These are phyloP conservation scores for Harlomillsia oculata DNA, from an alignment of 1,140 invertebrate species.

Conservation along the genomic window DNA sequence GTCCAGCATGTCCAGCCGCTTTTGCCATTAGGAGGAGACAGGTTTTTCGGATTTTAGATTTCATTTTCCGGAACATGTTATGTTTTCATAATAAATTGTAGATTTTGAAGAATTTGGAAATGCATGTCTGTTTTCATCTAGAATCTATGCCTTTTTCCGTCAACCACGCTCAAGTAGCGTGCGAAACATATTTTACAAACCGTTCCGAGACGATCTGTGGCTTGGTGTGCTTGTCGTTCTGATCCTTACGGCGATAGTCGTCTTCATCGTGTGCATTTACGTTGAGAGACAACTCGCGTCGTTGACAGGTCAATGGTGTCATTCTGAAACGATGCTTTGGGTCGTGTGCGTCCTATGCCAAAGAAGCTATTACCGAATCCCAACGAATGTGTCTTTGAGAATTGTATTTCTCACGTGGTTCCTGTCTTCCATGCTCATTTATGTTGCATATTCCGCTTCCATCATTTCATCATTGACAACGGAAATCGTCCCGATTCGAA, in stretches of 20 bases:
- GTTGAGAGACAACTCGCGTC: neutral
- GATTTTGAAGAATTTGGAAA: too few species aligned
- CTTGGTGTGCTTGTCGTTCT: neutral
- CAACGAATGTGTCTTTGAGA: constrained; percentile 2
- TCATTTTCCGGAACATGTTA: too few species aligned
- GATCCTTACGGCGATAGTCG: neutral
- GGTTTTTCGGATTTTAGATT: neutral
- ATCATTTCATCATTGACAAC: constrained; percentile 16
- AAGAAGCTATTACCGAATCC: constrained; percentile 15
- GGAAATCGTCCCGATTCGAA: constrained; percentile 17
- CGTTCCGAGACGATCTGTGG: constrained; percentile 5
- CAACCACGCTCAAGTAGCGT: constrained; percentile 6
- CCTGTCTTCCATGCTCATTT: constrained; percentile 13
- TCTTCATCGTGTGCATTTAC: neutral
- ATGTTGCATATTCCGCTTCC: constrained; percentile 15
- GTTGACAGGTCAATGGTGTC: neutral
- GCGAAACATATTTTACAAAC: constrained; percentile 6
- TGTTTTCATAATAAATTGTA: too few species aligned
- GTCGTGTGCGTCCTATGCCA: neutral
- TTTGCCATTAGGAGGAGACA: constrained; percentile 4
- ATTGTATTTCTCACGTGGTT: constrained; percentile 17
- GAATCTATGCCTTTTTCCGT: constrained; percentile 1
- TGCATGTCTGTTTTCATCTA: neutral
- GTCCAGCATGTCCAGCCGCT: constrained; percentile 2
- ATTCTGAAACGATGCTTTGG: constrained; percentile 1